Evolutionary conservation across 2,797 vertebrate genomes (phyloP), one percentile per base, ranked within the genome.

Genomic region (Rhinophrynus dorsalis): DNA sequence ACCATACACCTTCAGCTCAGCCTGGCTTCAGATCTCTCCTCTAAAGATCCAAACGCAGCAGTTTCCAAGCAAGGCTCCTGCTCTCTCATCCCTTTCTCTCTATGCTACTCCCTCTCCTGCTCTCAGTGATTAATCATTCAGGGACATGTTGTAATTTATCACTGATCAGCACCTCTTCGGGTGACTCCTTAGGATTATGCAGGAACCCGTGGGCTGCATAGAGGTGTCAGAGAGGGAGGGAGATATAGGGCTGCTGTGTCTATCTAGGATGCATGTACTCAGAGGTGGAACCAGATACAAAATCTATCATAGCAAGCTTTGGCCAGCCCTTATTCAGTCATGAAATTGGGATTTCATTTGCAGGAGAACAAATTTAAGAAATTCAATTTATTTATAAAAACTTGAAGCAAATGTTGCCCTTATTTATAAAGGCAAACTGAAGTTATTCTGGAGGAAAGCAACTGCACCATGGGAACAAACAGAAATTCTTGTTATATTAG

Each of bases 81-180:
- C 12, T 26, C 61, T 23, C 67, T 48, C 50, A 37, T 32, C 20
- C 23, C 20, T 5, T 33, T 6, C 17, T 33, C 18, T 26, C 32
- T 11, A 3, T 35, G 26, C 38, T 42, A 6, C 37, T 51, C 13
- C 7, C 23, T 8, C 17, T n/a, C 20, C 21, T 52, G 45, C 58
- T 30, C 50, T 47, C 37, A 7, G 37, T 72, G 69, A 73, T 73
- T 66, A 73, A 66, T 73, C 69, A 73, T 59, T 58, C 61, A 67
- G 54, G 47, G 42, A 72, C 59, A 50, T 37, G 18, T 21, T 50
- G 56, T 71, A 26, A 68, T 76, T 60, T 58, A 51, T 71, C 50
- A 56, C 18, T 38, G 67, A 54, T 71, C 61, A 62, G 35, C 45
- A 29, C 23, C 67, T 51, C 58, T 62, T 48, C 27, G 54, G 54